Percentiles rank a stretch among this genome's conserved stretches.
These are phyloP conservation scores for Metellina segmentata DNA, from an alignment of 2,888 invertebrate species.

Conservation along the genomic window DNA sequence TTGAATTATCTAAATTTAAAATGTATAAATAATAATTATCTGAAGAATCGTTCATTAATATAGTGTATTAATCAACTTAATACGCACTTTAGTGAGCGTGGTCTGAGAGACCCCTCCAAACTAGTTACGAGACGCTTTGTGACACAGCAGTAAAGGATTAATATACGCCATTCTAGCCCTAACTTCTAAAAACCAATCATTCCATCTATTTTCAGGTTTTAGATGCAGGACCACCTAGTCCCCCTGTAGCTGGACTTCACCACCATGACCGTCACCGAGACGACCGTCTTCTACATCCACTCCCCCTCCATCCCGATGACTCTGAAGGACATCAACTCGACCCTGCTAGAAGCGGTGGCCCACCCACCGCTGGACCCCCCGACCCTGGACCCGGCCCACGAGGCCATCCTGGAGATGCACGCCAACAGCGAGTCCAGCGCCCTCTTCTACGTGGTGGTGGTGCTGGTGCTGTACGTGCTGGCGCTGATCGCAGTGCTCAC, in stretches of 20 bases:
- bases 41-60: too few relatives aligned
- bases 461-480: constrained; percentile 73
- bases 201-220: constrained; percentile 5
- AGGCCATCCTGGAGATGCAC: constrained; percentile 77
- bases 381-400: constrained; percentile 59
- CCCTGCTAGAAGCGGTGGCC: background rate
- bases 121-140: too few relatives aligned
- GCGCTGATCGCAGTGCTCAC: constrained; percentile 68
- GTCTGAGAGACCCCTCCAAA: too few relatives aligned
- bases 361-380: background rate
- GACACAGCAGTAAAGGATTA: too few relatives aligned
- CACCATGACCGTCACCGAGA: constrained; percentile 45
- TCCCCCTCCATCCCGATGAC: constrained; percentile 67
- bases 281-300: constrained; percentile 47
- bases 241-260: background rate
- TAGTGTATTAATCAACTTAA: too few relatives aligned
- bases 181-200: too few relatives aligned
- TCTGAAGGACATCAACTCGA: constrained; percentile 43
- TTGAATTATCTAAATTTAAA: too few relatives aligned
- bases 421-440: constrained; percentile 76
- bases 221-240: background rate
- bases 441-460: constrained; percentile 75
- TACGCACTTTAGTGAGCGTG: too few relatives aligned
- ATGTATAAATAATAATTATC: too few relatives aligned
- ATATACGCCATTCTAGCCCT: too few relatives aligned